These are phyloP conservation scores for Lycodopsis pacificus DNA, from an alignment of 2,797 vertebrate species.

Conservation along the genomic window DNA sequence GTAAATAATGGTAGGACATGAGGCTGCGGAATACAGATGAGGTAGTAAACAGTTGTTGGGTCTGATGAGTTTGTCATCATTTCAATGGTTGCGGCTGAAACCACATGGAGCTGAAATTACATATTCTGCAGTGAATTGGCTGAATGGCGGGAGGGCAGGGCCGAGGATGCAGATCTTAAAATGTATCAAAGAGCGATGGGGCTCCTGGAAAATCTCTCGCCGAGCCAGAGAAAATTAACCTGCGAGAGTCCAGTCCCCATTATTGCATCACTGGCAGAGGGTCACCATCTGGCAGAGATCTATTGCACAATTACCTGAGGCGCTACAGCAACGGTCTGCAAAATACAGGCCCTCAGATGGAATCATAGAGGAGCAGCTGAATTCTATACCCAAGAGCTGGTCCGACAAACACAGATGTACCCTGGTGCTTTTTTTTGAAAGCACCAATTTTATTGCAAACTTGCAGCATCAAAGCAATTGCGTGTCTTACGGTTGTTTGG, in stretches of 20 bases:
- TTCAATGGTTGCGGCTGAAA: slow-evolving; percentile 47
- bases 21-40: slow-evolving; percentile 52
- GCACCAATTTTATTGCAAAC: slow-evolving; percentile 40
- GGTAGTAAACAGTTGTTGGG: slow-evolving; percentile 47
- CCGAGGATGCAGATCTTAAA: slow-evolving; percentile 53
- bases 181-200: slow-evolving; percentile 46
- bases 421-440: slow-evolving; percentile 24
- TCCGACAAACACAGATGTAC: slow-evolving; percentile 41
- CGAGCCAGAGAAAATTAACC: slow-evolving; percentile 69
- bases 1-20: slow-evolving; percentile 42
- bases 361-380: slow-evolving; percentile 54
- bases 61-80: slow-evolving; percentile 47
- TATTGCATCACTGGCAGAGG: slow-evolving; percentile 61
- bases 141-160: slow-evolving; percentile 15
- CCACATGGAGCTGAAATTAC: slow-evolving; percentile 42
- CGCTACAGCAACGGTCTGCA: slow-evolving; percentile 56
- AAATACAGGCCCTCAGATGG: slow-evolving; percentile 63
- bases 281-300: slow-evolving; percentile 80
- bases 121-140: slow-evolving; percentile 40
- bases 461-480: slow-evolving; percentile 25
- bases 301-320: slow-evolving; percentile 77
- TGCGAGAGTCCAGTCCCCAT: slow-evolving; percentile 59
- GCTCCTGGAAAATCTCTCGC: slow-evolving; percentile 52
- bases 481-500: slow-evolving; percentile 15
- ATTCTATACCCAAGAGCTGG: slow-evolving; percentile 41